phyloP scores from a whole-genome alignment of 2,113 vertebrate genomes.

The Notarius lentiginosus region DNA sequence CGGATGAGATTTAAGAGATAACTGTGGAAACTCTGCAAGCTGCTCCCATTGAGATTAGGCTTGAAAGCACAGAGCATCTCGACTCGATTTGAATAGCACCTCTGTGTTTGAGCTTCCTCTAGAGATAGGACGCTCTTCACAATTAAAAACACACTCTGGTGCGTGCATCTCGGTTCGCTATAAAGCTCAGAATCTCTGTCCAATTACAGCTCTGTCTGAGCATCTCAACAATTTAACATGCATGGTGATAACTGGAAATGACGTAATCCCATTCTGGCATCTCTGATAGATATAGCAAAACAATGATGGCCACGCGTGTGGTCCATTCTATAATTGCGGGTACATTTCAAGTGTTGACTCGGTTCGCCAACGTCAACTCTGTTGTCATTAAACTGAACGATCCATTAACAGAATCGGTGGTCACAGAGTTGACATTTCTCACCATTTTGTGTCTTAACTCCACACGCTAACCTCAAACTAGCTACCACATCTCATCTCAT shows the following conservation, averaged over 20 bases:
- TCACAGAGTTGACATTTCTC: too few species aligned
- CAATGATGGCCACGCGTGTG: not conserved
- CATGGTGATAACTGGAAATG: not conserved
- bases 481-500: too few species aligned
- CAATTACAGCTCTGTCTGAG: not conserved
- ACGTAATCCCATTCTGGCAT: not conserved
- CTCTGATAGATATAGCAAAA: not conserved
- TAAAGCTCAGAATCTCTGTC: not conserved
- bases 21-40: conserved; percentile 47
- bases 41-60: conserved; percentile 72
- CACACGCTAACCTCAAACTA: too few species aligned
- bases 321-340: too few species aligned
- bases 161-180: not conserved
- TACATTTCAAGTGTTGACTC: too few species aligned
- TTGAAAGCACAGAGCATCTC: conserved; percentile 58
- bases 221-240: not conserved
- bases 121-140: conserved; percentile 17
- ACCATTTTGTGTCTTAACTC: too few species aligned
- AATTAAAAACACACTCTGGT: conserved; percentile 24
- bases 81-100: conserved; percentile 15
- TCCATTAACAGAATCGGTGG: too few species aligned
- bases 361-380: too few species aligned
- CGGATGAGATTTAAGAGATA: conserved; percentile 8
- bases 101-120: not conserved
- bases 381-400: too few species aligned